Percentiles rank a stretch among this genome's conserved stretches.
Conservation (phyloP, 2,888 invertebrate species). For the Aelia acuminata region DNA sequence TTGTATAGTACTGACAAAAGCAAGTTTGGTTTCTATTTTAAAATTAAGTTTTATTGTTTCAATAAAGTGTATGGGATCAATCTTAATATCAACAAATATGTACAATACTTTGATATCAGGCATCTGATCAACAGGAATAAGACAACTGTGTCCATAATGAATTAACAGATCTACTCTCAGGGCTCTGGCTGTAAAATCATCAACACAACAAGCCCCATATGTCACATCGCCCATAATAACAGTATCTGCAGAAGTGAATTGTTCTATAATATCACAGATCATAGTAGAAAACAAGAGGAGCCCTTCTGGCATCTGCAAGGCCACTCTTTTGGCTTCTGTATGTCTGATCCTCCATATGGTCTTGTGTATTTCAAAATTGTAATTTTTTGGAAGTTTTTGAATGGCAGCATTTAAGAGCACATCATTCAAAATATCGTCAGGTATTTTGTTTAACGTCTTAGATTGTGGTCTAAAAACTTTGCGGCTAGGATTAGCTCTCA, state of each 20-base stretch:
- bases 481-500: slow-evolving; percentile 84
- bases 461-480: slow-evolving; percentile 82
- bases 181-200: slow-evolving; percentile 94
- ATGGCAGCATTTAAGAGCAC: slow-evolving; percentile 81
- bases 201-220: slow-evolving; percentile 99
- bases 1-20: slow-evolving; percentile 97
- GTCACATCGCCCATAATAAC: slow-evolving; percentile 99
- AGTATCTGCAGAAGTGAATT: slow-evolving; percentile 89
- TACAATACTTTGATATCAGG: slow-evolving; percentile 93
- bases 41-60: slow-evolving; percentile 88
- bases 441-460: slow-evolving; percentile 83
- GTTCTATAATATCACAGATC: slow-evolving; percentile 87
- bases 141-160: slow-evolving; percentile 98
- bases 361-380: slow-evolving; percentile 98
- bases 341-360: slow-evolving; percentile 96
- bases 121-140: slow-evolving; percentile 86
- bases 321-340: slow-evolving; percentile 87
- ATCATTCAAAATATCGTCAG: slow-evolving; percentile 83
- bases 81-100: slow-evolving; percentile 98
- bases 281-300: slow-evolving; percentile 92
- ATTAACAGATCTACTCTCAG: slow-evolving; percentile 91
- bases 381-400: slow-evolving; percentile 87
- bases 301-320: slow-evolving; percentile 97
- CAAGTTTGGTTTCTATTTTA: slow-evolving; percentile 77
- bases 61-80: slow-evolving; percentile 93